These are phyloP conservation scores for Baccha elongata DNA, from an alignment of 2,888 invertebrate species.

Conservation along the genomic window DNA sequence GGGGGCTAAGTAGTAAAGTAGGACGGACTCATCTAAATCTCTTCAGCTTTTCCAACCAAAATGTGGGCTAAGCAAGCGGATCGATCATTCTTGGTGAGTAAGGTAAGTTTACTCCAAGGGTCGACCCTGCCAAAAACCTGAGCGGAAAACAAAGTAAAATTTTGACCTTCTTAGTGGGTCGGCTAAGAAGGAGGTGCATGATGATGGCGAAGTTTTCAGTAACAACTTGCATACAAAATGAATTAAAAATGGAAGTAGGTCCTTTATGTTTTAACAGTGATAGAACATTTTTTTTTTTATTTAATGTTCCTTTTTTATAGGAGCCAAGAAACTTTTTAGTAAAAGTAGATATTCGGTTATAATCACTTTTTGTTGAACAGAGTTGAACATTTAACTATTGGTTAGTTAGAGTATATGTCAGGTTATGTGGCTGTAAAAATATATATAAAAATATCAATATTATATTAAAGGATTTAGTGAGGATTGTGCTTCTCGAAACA, in stretches of 20 bases:
- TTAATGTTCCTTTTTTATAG: not conserved
- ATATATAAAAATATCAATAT: too few relatives aligned
- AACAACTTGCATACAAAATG: constrained; percentile 67
- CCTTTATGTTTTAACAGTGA: constrained; percentile 29
- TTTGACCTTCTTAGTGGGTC: constrained; percentile 54
- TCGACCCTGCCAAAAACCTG: constrained; percentile 10
- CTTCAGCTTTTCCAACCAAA: constrained; percentile 33
- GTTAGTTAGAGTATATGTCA: constrained; percentile 38
- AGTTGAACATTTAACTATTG: constrained; percentile 2
- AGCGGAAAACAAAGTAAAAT: constrained; percentile 45
- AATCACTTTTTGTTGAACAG: constrained; percentile 71
- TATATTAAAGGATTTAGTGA: too few relatives aligned
- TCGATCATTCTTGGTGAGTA: constrained; percentile 48
- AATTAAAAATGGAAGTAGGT: constrained; percentile 49
- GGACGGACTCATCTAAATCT: constrained; percentile 54
- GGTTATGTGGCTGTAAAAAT: constrained; percentile 51
- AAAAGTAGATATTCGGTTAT: constrained; percentile 54
- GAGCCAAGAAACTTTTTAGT: constrained; percentile 41
- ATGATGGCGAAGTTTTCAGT: constrained; percentile 56
- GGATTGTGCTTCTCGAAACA: too few relatives aligned
- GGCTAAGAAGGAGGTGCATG: constrained; percentile 21
- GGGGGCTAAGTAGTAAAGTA: constrained; percentile 38
- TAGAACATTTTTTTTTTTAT: not conserved
- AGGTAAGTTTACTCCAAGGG: constrained; percentile 8
- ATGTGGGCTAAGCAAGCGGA: constrained; percentile 47